A percentile compares a stretch with the other conserved stretches of the same genome.
phyloP scores from a whole-genome alignment of 2,113 vertebrate species.

The Tapirus terrestris region DNA sequence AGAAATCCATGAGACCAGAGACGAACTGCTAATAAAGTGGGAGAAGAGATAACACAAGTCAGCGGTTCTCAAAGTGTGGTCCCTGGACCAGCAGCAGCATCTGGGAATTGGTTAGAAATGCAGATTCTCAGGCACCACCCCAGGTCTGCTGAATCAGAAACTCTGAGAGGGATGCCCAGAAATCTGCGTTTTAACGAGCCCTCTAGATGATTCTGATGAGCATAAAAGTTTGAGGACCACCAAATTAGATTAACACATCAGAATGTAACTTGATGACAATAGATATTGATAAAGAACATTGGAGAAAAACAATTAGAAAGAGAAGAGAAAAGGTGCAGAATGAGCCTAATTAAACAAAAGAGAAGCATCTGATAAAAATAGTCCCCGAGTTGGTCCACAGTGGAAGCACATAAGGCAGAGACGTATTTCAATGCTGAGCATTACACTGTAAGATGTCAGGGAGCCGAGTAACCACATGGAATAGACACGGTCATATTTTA shows the following conservation, averaged over 20 bases:
- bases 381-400: fast-evolving
- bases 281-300: not conserved
- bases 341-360: not conserved
- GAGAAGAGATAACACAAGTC: not conserved
- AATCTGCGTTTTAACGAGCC: not conserved
- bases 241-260: not conserved
- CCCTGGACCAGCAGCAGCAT: not conserved
- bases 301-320: not conserved
- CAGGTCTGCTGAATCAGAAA: not conserved
- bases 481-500: slow-evolving; percentile 18
- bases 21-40: not conserved
- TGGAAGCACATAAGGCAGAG: fast-evolving
- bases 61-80: not conserved
- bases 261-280: too few species aligned
- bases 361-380: not conserved
- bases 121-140: too few species aligned
- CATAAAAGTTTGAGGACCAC: not conserved
- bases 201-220: fast-evolving
- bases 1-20: not conserved
- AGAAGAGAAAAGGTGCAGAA: not conserved
- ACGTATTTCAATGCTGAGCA: not conserved
- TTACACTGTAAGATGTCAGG: not conserved
- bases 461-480: not conserved
- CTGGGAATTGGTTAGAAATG: not conserved
- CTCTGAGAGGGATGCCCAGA: fast-evolving